Evolutionary conservation across 2,113 vertebrate genomes (phyloP), one percentile per base, ranked within the genome.

Genomic region (Crotalus helleri): DNA sequence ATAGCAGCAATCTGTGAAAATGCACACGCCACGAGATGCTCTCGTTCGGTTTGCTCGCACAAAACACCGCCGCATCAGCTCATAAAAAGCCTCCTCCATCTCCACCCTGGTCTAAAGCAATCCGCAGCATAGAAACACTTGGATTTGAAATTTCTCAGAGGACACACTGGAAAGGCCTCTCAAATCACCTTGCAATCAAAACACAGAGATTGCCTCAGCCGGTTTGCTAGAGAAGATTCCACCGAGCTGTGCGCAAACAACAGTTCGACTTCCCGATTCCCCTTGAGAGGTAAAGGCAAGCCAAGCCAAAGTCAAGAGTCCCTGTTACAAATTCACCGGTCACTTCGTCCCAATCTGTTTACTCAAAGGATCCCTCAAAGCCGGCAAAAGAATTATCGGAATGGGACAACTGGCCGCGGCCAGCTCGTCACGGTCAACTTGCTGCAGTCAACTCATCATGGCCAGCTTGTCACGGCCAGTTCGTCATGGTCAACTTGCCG

Each of bases 131-230:
- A 49, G 24, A 58, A 49, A 61, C 59, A 49, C 46, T 49, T 51
- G 49, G 49, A 51, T 51, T 0, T 51, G 49, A 1, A 39, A 54
- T 90, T 57, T 44, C 85, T 64, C 58, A 74, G 94, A 89, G 91
- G 49, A 21, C 0, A 0, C 59, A 51, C 8, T 1, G 49, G 49
- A 11, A 29, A 57, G 3, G 0, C 0, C 54, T 6, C 19, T 0
- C 0, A 0, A 9, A 29, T n/a, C 44, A 49, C 64, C n/a, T 74
- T 51, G 51, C 91, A 91, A 81, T 0, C 39, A 61, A 91, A 49
- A 69, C 81, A 92, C 69, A 1, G 3, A n/a, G 44, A 23, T 10
- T 81, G 91, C 92, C 53, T 91, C 53, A 29, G 57, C 55, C 49
- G 5, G 24, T 51, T 17, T 24, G 59, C 46, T 6, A 5, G n/a